Base-by-base conservation (phyloP, 2,797 vertebrate species). In the Fistularia tabacaria region DNA sequence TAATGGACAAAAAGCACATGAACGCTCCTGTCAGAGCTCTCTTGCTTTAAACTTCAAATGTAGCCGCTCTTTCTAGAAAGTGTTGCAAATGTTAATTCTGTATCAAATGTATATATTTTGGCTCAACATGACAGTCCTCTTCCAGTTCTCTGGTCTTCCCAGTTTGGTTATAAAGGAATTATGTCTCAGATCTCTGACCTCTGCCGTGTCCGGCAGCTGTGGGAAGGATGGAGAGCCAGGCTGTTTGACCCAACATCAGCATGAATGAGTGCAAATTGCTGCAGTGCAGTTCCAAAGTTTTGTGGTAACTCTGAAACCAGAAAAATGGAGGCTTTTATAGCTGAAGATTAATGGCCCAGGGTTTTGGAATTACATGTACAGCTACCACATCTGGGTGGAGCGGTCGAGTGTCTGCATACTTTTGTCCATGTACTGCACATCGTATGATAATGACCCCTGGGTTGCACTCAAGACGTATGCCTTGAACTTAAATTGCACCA, bases 1-100 rank as follows among this genome's bases (percentile, higher is more conserved):
- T 8, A 2, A 2, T 43, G 51, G 48, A 37, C 58, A 43, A 43
- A n/a, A 69, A 46, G 45, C 55, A 51, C 37, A 9, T 10, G 53
- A 48, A 25, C 46, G 12, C 41, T n/a, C 44, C 44, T 9, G 12
- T 45, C 0, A 0, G 11, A 25, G 38, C 3, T 6, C 9, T 39
- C 15, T 0, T 10, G 25, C 25, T 25, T 25, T 25, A 25, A 5
- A 25, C 25, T 25, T 25, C 25, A 25, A 5, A 25, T 5, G 5
- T 25, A 3, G 25, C 0, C 1, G 13, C 11, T n/a, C 14, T 9
- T 7, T 36, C 39, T 5, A 25, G 25, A 25, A 25, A 25, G 25
- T 25, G 25, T 25, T 2, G 25, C 5, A 2, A 25, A 25, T 5
- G 25, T 25, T 25, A 40, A 40, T 10, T 40, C 10, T 40, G 39